Conservation (phyloP, 2,888 invertebrate genomes). For the Ormyrus nitidulus region DNA sequence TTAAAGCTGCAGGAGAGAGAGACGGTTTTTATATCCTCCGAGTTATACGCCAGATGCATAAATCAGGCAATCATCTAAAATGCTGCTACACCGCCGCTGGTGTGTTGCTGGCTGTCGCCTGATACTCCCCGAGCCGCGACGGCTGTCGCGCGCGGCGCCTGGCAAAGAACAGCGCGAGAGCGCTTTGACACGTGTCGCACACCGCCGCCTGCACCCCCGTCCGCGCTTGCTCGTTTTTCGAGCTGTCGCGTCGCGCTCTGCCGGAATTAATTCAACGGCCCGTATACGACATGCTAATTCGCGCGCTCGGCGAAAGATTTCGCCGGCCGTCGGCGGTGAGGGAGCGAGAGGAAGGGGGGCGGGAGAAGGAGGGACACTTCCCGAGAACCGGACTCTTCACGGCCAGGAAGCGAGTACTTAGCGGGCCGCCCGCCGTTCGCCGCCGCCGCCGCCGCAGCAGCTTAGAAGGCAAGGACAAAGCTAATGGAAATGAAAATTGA, state of each 20-base stretch:
- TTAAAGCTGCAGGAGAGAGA: background rate
- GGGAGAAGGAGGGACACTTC: background rate
- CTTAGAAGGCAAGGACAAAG: too few relatives aligned
- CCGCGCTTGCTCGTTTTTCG: constrained; percentile 12
- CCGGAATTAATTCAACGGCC: background rate
- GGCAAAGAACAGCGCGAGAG: too few relatives aligned
- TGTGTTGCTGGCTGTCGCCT: too few relatives aligned
- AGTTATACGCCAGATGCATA: constrained; percentile 66
- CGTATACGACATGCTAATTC: background rate
- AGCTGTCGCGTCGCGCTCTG: background rate
- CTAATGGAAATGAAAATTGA: constrained; percentile 67
- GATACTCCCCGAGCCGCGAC: too few relatives aligned
- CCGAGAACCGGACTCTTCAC: constrained; percentile 7
- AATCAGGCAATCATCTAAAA: constrained; percentile 73
- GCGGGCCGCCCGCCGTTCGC: constrained; percentile 49
- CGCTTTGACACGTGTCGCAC: too few relatives aligned
- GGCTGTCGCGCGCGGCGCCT: too few relatives aligned
- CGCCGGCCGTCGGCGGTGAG: background rate
- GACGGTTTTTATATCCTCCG: background rate
- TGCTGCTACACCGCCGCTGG: constrained; percentile 47
- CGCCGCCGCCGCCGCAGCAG: too few relatives aligned
- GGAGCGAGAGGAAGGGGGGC: background rate
- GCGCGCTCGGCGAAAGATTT: background rate
- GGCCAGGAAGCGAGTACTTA: constrained; percentile 50
- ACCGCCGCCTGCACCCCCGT: background rate